These are phyloP conservation scores for Cygnus olor DNA, from an alignment of 2,797 vertebrate genomes.

Conservation along the genomic window DNA sequence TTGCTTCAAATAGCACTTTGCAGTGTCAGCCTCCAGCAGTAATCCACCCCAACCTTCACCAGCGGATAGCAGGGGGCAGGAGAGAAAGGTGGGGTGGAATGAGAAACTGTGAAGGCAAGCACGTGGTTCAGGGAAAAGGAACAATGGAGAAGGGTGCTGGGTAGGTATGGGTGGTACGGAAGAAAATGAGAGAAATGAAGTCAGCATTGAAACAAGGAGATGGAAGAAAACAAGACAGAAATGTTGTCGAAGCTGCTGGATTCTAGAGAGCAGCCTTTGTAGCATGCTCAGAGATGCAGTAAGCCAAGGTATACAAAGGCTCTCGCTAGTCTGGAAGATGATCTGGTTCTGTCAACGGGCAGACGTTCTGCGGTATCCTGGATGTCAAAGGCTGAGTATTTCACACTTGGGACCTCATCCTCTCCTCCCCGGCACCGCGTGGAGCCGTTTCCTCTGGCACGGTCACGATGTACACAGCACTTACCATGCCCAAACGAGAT, in stretches of 20 bases:
- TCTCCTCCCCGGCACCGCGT: not conserved
- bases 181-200: not conserved
- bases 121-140: not conserved
- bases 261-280: not conserved
- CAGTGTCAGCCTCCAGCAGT: not conserved
- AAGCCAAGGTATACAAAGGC: not conserved
- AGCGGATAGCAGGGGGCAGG: not conserved
- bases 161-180: not conserved
- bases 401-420: not conserved
- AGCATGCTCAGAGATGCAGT: not conserved
- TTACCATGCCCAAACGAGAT: not conserved
- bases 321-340: not conserved
- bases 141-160: not conserved
- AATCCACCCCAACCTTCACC: not conserved
- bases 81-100: not conserved
- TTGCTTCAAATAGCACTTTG: not conserved
- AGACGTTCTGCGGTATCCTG: not conserved
- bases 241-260: not conserved
- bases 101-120: not conserved
- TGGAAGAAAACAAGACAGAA: not conserved
- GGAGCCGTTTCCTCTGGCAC: not conserved
- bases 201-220: not conserved
- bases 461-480: not conserved
- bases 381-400: not conserved
- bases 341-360: not conserved